Base-by-base conservation (phyloP, 64 coral and sea anemone genomes). In the Porites lutea region DNA sequence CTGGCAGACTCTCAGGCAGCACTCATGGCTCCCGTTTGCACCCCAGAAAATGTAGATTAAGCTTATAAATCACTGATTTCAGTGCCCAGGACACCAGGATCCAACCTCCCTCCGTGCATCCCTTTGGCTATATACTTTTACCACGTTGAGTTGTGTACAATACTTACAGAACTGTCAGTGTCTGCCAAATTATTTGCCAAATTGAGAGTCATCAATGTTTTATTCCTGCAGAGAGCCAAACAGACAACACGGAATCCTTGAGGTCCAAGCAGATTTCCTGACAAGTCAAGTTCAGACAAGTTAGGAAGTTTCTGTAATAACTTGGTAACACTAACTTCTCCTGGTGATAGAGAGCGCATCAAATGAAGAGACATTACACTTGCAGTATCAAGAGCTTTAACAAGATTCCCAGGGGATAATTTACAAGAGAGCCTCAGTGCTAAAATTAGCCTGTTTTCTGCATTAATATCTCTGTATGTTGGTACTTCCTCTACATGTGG, bases 81-180 rank as follows among this genome's bases (percentile, higher is more conserved):
- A 37, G 27, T 37, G 27, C 27, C 27, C 27, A 37, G 27, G 27
- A 37, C 27, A 37, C 27, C 27, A 37, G 27, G 27, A 37, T 37
- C 27, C 27, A 37, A 37, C 27, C 27, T 37, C 27, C 27, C 27
- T 37, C 27, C 27, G 27, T 37, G 27, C 27, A 37, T 37, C 27
- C 27, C 27, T 37, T 0, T 37, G 27, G 27, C 27, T 37, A 37
- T 37, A 37, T 37, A 37, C 27, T 37, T 37, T 57, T 57, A 9
- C 54, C 54, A 9, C 8, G 18, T 12, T 65, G 13, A 18, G 18
- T 75, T 46, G 72, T 15, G 11, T 46, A 6, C 19, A 27, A 57
- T 46, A 91, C 82, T 87, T 90, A 95, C 93, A 88, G 93, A 95
- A 48, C 88, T 86, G 79, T 95, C 88, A 37, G 93, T 95, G 51